Conservation (phyloP, 2,113 vertebrate genomes). For the Lepus europaeus region DNA sequence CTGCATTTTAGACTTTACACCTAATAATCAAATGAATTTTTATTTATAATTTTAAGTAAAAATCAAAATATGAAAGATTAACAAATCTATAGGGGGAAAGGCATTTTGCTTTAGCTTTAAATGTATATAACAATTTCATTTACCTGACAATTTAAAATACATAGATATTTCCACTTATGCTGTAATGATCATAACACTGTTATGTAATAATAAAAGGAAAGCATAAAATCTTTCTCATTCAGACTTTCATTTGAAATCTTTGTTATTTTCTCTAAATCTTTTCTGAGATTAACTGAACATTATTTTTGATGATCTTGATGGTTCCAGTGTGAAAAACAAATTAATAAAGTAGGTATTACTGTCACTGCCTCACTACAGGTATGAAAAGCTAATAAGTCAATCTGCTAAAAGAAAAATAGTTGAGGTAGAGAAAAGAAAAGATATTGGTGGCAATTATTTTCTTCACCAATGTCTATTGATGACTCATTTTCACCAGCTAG, state of each 20-base stretch:
- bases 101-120: slow-evolving; percentile 33
- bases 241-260: slow-evolving; percentile 56
- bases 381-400: slow-evolving; percentile 64
- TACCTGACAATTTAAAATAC: slow-evolving; percentile 29
- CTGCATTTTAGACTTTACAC: neutral
- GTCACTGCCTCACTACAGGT: neutral
- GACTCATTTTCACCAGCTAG: slow-evolving; percentile 62
- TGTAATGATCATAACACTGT: neutral
- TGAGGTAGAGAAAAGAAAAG: neutral
- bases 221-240: slow-evolving; percentile 38
- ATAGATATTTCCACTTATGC: neutral
- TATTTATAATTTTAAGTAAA: slow-evolving; percentile 48
- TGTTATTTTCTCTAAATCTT: slow-evolving; percentile 26
- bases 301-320: slow-evolving; percentile 52
- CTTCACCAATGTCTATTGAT: slow-evolving; percentile 66
- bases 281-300: slow-evolving; percentile 55
- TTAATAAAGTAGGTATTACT: slow-evolving; percentile 60
- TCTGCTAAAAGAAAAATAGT: slow-evolving; percentile 40
- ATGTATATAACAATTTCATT: neutral
- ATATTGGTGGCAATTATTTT: slow-evolving; percentile 52
- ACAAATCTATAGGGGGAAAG: neutral
- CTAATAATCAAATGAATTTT: neutral
- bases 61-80: neutral
- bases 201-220: slow-evolving; percentile 55
- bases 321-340: slow-evolving; percentile 56